Conservation (phyloP, 1,140 invertebrate genomes). For the Oedothorax gibbosus region DNA sequence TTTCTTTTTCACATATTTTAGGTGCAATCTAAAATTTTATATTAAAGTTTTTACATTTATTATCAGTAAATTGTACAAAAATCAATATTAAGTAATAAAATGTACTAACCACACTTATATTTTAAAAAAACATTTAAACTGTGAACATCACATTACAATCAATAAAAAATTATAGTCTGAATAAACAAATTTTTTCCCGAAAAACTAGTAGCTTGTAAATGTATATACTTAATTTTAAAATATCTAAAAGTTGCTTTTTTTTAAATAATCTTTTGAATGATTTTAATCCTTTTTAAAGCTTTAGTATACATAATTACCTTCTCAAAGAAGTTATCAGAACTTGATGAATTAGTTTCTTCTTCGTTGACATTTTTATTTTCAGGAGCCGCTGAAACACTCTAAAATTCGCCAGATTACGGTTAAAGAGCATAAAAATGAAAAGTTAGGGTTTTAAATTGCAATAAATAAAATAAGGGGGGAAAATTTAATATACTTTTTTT, state of each 20-base stretch:
- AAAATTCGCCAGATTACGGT: too few species aligned
- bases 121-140: neutral
- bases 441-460: too few species aligned
- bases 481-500: too few species aligned
- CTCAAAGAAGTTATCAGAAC: neutral
- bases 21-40: neutral
- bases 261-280: neutral
- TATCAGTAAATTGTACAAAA: neutral
- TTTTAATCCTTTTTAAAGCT: too few species aligned
- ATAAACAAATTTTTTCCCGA: too few species aligned
- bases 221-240: neutral
- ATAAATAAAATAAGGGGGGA: too few species aligned
- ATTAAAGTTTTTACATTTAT: neutral
- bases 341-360: constrained; percentile 11
- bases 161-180: neutral
- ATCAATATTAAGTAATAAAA: neutral
- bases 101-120: neutral
- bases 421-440: too few species aligned
- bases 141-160: neutral
- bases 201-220: neutral
- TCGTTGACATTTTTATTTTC: neutral
- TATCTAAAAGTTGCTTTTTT: neutral
- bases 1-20: constrained; percentile 1
- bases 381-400: neutral
- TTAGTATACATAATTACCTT: neutral